Conservation (phyloP, 2,888 invertebrate species). For the Lucinisca nassula region DNA sequence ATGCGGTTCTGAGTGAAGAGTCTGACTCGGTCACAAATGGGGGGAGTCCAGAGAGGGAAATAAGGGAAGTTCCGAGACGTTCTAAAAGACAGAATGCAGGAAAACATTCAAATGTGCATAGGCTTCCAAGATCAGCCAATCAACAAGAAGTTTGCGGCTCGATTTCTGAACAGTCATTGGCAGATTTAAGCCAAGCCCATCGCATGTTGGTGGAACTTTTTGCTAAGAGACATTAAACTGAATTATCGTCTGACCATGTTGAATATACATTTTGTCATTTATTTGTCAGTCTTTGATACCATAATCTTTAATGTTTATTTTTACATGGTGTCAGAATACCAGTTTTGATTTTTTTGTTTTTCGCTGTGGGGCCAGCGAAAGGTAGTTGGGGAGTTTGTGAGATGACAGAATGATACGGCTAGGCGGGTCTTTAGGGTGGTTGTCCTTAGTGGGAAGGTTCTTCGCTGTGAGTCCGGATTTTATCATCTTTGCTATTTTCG, state of each 20-base stretch:
- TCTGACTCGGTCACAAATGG: no score
- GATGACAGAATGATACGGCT: not conserved
- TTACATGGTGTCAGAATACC: not conserved
- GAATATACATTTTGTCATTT: no score
- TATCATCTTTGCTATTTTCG: no score
- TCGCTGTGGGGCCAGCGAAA: slow-evolving; percentile 15
- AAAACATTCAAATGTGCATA: not conserved
- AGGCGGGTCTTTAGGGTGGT: no score
- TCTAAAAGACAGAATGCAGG: not conserved
- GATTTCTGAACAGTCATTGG: not conserved
- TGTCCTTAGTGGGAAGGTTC: no score
- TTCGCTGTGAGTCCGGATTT: no score
- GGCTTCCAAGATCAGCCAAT: not conserved
- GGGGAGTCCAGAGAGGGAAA: no score
- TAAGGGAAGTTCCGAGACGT: no score
- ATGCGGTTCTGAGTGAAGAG: no score
- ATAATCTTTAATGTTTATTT: no score
- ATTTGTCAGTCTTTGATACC: no score
- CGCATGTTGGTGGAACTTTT: not conserved
- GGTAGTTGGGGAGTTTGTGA: slow-evolving; percentile 1
- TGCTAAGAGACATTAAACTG: not conserved
- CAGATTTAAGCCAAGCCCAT: slow-evolving; percentile 2
- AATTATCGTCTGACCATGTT: no score
- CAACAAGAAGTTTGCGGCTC: not conserved
- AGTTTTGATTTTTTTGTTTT: not conserved